Base-by-base conservation (phyloP, 2,888 invertebrate genomes). In the Metopia argyrocephala region DNA sequence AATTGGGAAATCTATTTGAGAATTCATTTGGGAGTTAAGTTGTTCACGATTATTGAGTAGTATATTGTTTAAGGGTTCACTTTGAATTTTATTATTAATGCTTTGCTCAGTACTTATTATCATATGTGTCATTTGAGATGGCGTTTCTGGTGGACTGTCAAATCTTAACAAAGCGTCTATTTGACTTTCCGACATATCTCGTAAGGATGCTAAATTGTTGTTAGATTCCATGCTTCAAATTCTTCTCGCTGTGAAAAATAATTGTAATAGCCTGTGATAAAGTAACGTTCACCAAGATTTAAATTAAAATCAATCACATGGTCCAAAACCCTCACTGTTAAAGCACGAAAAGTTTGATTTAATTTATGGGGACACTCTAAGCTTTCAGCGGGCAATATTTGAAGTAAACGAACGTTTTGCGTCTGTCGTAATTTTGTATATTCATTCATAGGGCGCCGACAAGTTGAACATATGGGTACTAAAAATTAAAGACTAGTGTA, bases 221-320 rank as follows among this genome's bases (percentile, higher is more conserved):
- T 86, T 82, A 90, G 84, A 75, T 88, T 86, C 85, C 90, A 90
- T 90, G 89, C 87, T 83, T 87, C 84, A 66, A 89, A 87, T 27
- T 87, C 84, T 64, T 87, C 84, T 2, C 76, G 76, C 23, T 50
- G 78, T 3, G 85, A 57, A 5, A 83, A 68, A 54, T 80, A 85
- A 48, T 87, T 85, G 52, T 86, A 89, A 66, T 88, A 85, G 0
- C 90, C 89, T 3, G 85, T 87, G 7, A 88, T 71, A 3, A 85
- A 61, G 68, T 90, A 91, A 15, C 85, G 86, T 3, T 83, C 84
- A 6, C 90, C 90, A 54, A 90, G 75, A 28, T 84, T 84, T 3
- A 90, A 56, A 3, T 87, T 83, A 46, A 87, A 87, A 48, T 89
- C 87, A 85, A 86, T 84, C 0, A 85, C 82, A 82, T 88, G 85